Percentiles rank a stretch among this genome's conserved stretches.
phyloP scores from a whole-genome alignment of 2,113 vertebrate species.

The Engystomops pustulosus region DNA sequence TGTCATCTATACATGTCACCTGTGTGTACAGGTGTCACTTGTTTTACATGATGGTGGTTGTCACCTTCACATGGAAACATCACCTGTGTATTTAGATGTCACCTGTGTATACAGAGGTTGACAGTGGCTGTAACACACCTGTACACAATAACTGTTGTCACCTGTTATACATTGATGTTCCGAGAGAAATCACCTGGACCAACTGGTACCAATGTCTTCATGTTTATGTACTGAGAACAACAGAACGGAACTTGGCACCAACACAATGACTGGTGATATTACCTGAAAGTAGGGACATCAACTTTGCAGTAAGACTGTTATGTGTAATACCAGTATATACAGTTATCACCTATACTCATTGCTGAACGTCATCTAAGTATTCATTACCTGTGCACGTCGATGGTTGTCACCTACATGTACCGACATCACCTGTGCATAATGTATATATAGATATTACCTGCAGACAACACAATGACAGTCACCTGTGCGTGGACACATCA shows the following conservation, averaged over 20 bases:
- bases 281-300: background rate
- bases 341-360: too few relatives aligned
- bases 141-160: background rate
- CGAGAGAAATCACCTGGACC: too few relatives aligned
- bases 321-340: too few relatives aligned
- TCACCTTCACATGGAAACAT: background rate
- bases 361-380: too few relatives aligned
- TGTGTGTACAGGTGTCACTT: background rate
- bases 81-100: background rate
- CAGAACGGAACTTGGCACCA: too few relatives aligned
- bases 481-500: background rate
- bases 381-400: too few relatives aligned
- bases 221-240: too few relatives aligned
- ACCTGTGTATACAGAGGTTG: background rate
- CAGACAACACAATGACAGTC: background rate
- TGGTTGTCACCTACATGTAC: background rate
- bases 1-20: background rate
- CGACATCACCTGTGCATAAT: background rate
- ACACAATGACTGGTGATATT: too few relatives aligned
- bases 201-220: too few relatives aligned
- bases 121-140: too few relatives aligned
- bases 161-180: too few relatives aligned
- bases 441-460: background rate
- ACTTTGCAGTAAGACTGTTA: too few relatives aligned
- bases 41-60: background rate